Conservation (phyloP, 1,140 invertebrate species). For the Drosophila sucinea region DNA sequence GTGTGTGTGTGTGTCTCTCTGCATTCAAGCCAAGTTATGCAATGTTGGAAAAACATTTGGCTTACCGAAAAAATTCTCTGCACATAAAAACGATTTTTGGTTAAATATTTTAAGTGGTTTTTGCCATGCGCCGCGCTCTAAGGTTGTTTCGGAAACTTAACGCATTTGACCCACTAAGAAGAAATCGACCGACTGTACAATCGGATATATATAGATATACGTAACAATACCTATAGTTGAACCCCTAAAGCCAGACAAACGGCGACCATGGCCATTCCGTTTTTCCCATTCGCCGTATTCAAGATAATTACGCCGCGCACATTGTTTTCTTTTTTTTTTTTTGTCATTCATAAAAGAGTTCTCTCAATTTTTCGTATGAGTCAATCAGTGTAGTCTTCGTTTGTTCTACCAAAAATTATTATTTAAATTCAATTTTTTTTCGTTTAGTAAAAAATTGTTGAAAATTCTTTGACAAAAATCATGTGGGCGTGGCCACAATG, state of each 20-base stretch:
- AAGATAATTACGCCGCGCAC: constrained; percentile 10
- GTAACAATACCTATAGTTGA: neutral
- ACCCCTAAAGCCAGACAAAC: neutral
- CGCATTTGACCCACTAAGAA: constrained; percentile 76
- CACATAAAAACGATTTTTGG: constrained; percentile 50
- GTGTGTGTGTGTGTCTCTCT: constrained; percentile 2
- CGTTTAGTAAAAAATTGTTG: constrained; percentile 12
- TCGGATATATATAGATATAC: constrained; percentile 16
- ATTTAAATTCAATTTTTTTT: constrained; percentile 15
- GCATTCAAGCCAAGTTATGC: constrained; percentile 59
- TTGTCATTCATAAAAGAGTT: constrained; percentile 67
- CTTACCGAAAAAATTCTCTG: constrained; percentile 28
- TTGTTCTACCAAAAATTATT: neutral
- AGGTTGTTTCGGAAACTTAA: constrained; percentile 63
- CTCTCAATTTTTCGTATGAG: constrained; percentile 3
- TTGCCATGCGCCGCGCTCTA: constrained; percentile 60
- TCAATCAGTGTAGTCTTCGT: neutral
- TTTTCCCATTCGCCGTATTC: constrained; percentile 5
- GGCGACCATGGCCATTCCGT: constrained; percentile 14
- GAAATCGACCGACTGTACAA: constrained; percentile 21
- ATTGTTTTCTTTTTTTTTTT: constrained; percentile 6
- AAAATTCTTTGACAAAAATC: constrained; percentile 28
- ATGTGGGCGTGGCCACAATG: constrained; percentile 57
- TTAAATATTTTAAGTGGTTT: constrained; percentile 80
- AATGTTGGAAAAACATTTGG: constrained; percentile 51